Conservation (phyloP, 2,888 invertebrate species). For the Helleia helle region DNA sequence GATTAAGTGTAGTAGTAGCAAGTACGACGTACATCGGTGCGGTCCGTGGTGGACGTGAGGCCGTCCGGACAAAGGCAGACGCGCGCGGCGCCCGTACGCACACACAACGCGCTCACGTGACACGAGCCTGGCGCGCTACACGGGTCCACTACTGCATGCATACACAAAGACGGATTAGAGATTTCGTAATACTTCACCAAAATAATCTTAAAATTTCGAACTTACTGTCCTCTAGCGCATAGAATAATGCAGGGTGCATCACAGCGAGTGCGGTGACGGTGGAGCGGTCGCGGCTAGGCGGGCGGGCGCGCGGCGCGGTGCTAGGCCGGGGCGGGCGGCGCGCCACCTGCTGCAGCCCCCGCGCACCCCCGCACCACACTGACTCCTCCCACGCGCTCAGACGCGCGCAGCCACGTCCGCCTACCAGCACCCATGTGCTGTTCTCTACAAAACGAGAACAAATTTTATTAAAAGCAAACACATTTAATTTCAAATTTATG, state of each 20-base stretch:
- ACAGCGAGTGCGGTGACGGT: conserved; percentile 29
- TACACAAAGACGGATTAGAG: background rate
- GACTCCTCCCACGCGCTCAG: conserved; percentile 48
- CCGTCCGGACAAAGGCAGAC: conserved; percentile 75
- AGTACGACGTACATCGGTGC: conserved; percentile 30
- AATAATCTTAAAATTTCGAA: background rate
- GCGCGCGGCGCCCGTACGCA: conserved; percentile 51
- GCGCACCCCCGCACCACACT: conserved; percentile 46
- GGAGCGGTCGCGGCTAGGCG: conserved; percentile 24
- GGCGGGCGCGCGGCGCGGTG: conserved; percentile 16
- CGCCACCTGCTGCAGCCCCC: conserved; percentile 40
- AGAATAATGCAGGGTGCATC: conserved; percentile 32
- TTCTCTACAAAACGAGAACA: conserved; percentile 12
- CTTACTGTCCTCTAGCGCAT: conserved; percentile 22
- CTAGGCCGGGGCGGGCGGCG: conserved; percentile 25
- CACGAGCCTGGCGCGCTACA: conserved; percentile 70
- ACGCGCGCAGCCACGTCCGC: conserved; percentile 33
- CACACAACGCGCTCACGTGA: conserved; percentile 76
- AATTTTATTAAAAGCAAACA: too few relatives aligned
- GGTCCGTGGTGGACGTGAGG: conserved; percentile 34
- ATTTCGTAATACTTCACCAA: background rate
- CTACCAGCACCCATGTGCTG: conserved; percentile 17
- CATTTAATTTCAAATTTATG: too few relatives aligned
- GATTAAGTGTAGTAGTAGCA: too few relatives aligned
- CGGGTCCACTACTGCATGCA: conserved; percentile 58